Percentiles rank a stretch among this genome's conserved stretches.
Conservation (phyloP, 2,888 invertebrate species). For the Napeogenes inachia region DNA sequence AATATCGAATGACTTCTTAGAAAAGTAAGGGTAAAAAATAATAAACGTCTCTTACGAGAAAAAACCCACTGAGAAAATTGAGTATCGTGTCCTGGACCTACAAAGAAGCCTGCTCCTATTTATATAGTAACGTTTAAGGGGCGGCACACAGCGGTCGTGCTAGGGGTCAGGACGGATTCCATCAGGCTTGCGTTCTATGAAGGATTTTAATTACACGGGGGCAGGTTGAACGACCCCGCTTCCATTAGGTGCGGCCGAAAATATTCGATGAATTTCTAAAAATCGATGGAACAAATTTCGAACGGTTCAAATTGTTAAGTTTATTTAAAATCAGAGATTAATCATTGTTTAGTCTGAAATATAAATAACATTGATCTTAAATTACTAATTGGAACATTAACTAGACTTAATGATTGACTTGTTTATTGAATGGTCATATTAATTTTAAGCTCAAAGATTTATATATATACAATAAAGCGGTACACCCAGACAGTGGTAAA, state of each 20-base stretch:
- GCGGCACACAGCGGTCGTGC: slow-evolving; percentile 63
- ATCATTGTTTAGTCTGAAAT: no score
- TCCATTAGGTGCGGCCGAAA: slow-evolving; percentile 37
- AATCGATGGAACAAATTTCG: no score
- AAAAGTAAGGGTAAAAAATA: not conserved
- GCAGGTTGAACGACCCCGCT: slow-evolving; percentile 60
- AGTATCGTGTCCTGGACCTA: slow-evolving; percentile 20
- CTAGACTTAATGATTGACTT: not conserved
- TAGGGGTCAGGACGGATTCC: slow-evolving; percentile 71
- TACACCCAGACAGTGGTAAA: slow-evolving; percentile 28
- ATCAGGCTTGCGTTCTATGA: slow-evolving; percentile 72
- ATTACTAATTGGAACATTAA: no score
- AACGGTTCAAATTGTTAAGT: no score
- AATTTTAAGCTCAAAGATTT: not conserved
- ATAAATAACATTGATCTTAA: no score
- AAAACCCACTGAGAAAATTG: slow-evolving; percentile 9
- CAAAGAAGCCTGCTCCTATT: slow-evolving; percentile 52
- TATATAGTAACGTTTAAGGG: slow-evolving; percentile 68
- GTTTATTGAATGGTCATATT: no score
- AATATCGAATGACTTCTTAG: not conserved
- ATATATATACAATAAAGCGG: slow-evolving; percentile 10
- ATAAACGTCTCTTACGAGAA: slow-evolving; percentile 1
- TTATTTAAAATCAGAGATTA: no score
- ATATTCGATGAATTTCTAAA: slow-evolving; percentile 48
- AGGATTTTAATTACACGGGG: slow-evolving; percentile 75